Evolutionary conservation across 2,113 vertebrate genomes (phyloP).

Genomic region (Cryptomyrus ogoouensis): DNA sequence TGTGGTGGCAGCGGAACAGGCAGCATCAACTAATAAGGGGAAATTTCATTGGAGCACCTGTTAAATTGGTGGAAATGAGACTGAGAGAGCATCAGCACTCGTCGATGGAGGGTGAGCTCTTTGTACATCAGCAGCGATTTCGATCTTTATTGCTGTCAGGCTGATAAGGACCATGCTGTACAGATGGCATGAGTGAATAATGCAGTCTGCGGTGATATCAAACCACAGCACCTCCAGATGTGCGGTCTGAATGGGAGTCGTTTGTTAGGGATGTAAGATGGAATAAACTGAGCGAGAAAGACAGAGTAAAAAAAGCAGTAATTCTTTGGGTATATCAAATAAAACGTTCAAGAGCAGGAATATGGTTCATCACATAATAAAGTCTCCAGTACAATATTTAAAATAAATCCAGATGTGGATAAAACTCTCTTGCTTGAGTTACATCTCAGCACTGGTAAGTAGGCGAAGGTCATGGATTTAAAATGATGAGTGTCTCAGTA

Average conservation of each 20-base stretch:
- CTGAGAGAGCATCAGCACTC: not conserved
- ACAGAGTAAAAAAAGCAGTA: not conserved
- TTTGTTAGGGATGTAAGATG: not conserved
- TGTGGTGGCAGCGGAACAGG: not conserved
- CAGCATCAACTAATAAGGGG: not conserved
- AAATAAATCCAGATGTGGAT: not conserved
- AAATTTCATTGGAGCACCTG: not conserved
- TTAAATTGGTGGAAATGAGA: not conserved
- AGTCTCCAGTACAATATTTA: not conserved
- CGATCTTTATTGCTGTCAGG: not conserved
- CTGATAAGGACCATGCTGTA: not conserved
- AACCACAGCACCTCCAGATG: not conserved
- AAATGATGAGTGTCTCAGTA: not conserved
- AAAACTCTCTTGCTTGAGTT: not conserved
- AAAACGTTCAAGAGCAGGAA: not conserved
- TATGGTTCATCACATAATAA: not conserved
- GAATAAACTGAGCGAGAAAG: not conserved
- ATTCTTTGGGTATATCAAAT: not conserved
- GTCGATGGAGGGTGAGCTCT: not conserved
- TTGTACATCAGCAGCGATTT: not conserved
- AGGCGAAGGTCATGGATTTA: not conserved
- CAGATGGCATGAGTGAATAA: not conserved
- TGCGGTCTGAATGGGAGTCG: not conserved
- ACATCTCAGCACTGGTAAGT: not conserved
- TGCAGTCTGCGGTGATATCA: not conserved